Conservation (phyloP, 2,888 invertebrate genomes). For the Athripsodes cinereus region DNA sequence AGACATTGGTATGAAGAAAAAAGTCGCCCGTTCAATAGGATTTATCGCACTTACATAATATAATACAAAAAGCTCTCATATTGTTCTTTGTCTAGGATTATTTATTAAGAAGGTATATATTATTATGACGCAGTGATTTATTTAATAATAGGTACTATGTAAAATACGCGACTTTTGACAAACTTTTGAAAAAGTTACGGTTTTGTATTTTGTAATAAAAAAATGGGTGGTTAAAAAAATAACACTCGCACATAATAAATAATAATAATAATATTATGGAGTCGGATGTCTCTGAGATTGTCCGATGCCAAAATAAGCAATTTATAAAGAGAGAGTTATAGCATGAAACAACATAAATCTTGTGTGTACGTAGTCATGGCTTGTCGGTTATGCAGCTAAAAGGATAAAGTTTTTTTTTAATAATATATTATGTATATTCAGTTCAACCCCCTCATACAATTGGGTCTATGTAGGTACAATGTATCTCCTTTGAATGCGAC, state of each 20-base stretch:
- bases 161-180: not conserved
- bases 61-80: too few relatives aligned
- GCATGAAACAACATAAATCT: slow-evolving; percentile 27
- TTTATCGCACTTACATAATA: too few relatives aligned
- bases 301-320: slow-evolving; percentile 27
- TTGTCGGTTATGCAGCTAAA: slow-evolving; percentile 24
- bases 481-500: slow-evolving; percentile 12
- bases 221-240: not conserved
- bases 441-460: slow-evolving; percentile 13
- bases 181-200: not conserved
- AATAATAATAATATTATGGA: too few relatives aligned
- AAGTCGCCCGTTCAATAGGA: too few relatives aligned
- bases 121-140: slow-evolving; percentile 4
- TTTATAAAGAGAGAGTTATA: slow-evolving; percentile 28
- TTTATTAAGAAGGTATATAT: not conserved
- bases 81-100: too few relatives aligned
- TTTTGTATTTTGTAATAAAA: not conserved
- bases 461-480: too few relatives aligned
- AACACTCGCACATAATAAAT: not conserved
- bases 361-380: slow-evolving; percentile 17
- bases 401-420: slow-evolving; percentile 26
- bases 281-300: slow-evolving; percentile 8
- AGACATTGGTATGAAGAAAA: too few relatives aligned
- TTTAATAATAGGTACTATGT: not conserved
- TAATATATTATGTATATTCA: too few relatives aligned